Evolutionary conservation across 1,140 invertebrate genomes (phyloP), one percentile per base, ranked within the genome.

Genomic region (Papilio dardanus): DNA sequence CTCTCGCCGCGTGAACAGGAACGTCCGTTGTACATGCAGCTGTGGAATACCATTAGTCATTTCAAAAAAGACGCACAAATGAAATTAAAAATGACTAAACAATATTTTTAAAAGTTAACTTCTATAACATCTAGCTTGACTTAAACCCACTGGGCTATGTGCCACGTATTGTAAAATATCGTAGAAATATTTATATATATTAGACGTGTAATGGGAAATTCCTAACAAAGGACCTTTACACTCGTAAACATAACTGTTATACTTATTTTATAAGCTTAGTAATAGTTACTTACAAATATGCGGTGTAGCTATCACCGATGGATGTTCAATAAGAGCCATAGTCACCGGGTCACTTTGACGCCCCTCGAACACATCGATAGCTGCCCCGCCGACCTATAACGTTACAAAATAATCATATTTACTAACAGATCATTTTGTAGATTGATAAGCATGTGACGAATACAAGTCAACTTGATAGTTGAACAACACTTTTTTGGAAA

Each of bases 21-120:
- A 98, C 99, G 93, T 99, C 99, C n/a, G 95, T 94, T 1, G 99
- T 99, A 75, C 97, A 98, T 1, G 98, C 98, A 62, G 98, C 98
- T 95, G 84, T 19, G 77, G 80, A 21, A 42, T 66, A 54, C 14
- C 16, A 10, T 24, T 28, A 28, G 6, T 35, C 28, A 35, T 35
- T 10, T 14, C 4, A 16, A n/a, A 0, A 46, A 19, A 46, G 16
- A 46, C 6, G 42, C 16, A 46, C n/a, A 46, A 3, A 5, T 46
- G 1, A 16, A 19, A n/a, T 4, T n/a, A 19, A 5, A 19, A 46
- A 8, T 37, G 35, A 12, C 35, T 37, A 7, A 2, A 33, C 3
- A 37, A 37, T 8, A 8, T n/a, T n/a, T n/a, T n/a, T n/a, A n/a
- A n/a, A n/a, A n/a, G n/a, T n/a, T n/a, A n/a, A n/a, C n/a, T n/a